Percentiles rank a stretch among this genome's conserved stretches.
Conservation (phyloP, 2,888 invertebrate genomes). For the Acleris cristana region DNA sequence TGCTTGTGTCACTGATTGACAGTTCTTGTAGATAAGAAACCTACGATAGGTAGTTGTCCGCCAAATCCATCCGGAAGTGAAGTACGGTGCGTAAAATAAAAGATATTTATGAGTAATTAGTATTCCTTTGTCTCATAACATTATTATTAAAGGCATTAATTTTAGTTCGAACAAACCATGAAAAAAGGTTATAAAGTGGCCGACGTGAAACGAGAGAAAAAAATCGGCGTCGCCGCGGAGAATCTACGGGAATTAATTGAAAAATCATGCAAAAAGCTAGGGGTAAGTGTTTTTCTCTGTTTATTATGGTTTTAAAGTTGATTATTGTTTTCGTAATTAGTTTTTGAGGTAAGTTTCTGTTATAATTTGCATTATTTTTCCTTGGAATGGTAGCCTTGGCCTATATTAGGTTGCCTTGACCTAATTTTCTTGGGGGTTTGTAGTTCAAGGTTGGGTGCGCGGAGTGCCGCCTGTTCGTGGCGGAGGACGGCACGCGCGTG, state of each 20-base stretch:
- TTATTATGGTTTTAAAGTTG: conserved; percentile 13
- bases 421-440: conserved; percentile 58
- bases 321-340: no score
- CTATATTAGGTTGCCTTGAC: conserved; percentile 63
- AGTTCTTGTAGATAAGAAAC: no score
- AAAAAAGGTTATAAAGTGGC: conserved; percentile 90
- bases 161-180: conserved; percentile 55
- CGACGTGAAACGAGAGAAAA: conserved; percentile 86
- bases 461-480: conserved; percentile 81
- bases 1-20: no score
- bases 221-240: conserved; percentile 88
- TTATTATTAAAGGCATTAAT: conserved; percentile 5
- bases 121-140: conserved; percentile 33
- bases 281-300: conserved; percentile 70
- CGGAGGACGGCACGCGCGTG: conserved; percentile 88
- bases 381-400: conserved; percentile 63
- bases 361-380: conserved; percentile 49
- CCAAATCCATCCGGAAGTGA: neutral
- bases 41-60: neutral
- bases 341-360: conserved; percentile 45
- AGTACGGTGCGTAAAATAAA: neutral
- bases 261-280: conserved; percentile 87
- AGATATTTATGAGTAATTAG: neutral
- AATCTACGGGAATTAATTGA: conserved; percentile 86
- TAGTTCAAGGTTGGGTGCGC: conserved; percentile 78